Evolutionary conservation across 2,113 vertebrate species (phyloP).

Genomic region (Bettongia penicillata): DNA sequence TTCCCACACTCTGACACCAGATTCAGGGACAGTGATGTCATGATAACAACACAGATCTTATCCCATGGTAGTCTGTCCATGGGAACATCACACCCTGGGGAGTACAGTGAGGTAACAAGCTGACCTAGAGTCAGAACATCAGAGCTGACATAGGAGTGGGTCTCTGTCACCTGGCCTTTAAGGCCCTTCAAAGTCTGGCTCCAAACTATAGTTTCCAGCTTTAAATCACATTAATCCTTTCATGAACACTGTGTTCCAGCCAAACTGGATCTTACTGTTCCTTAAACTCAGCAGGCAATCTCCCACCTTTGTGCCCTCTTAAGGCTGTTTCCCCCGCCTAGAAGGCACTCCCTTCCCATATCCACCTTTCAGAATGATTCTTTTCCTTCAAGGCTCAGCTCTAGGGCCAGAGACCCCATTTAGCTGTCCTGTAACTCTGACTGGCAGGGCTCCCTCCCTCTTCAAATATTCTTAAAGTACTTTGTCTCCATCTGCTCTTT

Average conservation of each 20-base stretch:
- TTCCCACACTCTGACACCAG: neutral
- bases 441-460: neutral
- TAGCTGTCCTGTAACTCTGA: neutral
- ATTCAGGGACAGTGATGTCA: neutral
- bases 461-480: neutral
- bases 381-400: neutral
- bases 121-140: neutral
- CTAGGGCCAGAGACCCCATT: neutral
- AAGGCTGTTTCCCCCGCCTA: neutral
- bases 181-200: neutral
- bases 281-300: neutral
- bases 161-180: neutral
- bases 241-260: neutral
- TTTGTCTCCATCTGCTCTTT: neutral
- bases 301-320: neutral
- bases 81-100: neutral
- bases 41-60: neutral
- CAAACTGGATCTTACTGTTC: neutral
- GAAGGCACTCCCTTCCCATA: neutral
- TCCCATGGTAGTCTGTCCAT: neutral
- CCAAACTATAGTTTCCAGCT: neutral
- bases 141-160: neutral
- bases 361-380: neutral
- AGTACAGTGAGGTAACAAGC: neutral
- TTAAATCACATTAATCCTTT: neutral